Base-by-base conservation (phyloP, 2,888 invertebrate genomes). In the Belgica antarctica region DNA sequence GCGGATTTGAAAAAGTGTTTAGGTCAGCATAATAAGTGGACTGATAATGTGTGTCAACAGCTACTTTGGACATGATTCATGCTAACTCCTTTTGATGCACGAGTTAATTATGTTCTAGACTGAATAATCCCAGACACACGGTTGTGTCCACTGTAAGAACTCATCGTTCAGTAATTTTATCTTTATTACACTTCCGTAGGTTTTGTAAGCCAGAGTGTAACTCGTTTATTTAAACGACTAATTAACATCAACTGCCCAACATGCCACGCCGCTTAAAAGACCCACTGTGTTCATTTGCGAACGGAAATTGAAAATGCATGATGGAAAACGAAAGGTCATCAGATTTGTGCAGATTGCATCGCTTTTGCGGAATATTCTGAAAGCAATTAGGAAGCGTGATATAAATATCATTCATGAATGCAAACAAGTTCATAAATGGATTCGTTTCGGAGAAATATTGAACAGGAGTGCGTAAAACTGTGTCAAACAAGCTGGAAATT, bases 1-100 rank as follows among this genome's bases (percentile, higher is more conserved):
- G 57, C 15, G 68, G 68, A 68, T 68, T 57, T 68, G 4, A 66
- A 63, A 17, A 63, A 41, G 5, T 15, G 52, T 28, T 66, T 15
- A 47, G 27, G 25, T 47, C 66, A 66, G 68, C 57, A 19, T 68
- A 68, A 15, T n/a, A 66, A 27, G 28, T 8, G 12, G 34, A 31
- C 34, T 31, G 34, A 31, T 31, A 31, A 31, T 31, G 12, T 3
- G 15, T 41, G 41, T 41, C 41, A 41, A 7, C n/a, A n/a, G 12
- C 10, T 15, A 41, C 15, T 22, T 52, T 52, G 17, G 52, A 8
- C 7, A 52, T 52, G 52, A 52, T 52, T 52, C 52, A 52, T 41
- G 41, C 12, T 41, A 15, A 31, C 12, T 12, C 41, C 41, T 41
- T 15, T 41, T 41, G 41, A 41, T 41, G 12, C 41, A 41, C n/a